These are phyloP conservation scores for Novumbra hubbsi DNA, from an alignment of 2,797 vertebrate genomes.

Conservation along the genomic window DNA sequence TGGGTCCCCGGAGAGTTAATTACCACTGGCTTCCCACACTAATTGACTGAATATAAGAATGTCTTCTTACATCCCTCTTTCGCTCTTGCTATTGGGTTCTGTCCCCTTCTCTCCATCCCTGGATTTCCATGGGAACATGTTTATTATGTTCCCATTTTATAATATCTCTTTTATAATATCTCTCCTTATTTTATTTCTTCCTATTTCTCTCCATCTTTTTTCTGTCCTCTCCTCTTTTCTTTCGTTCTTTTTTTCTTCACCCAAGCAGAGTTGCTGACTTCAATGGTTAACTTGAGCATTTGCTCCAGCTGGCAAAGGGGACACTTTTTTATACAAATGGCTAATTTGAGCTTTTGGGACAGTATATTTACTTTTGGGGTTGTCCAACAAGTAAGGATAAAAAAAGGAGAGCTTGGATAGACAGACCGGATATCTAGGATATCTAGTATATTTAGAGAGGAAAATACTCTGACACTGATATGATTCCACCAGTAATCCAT, in stretches of 20 bases:
- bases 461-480: slow-evolving; percentile 26
- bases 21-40: slow-evolving; percentile 79
- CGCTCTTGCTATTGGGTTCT: slow-evolving; percentile 23
- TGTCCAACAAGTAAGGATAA: slow-evolving; percentile 54
- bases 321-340: slow-evolving; percentile 72
- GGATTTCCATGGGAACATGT: slow-evolving; percentile 6
- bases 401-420: background rate
- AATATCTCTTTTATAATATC: too few relatives aligned
- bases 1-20: slow-evolving; percentile 78
- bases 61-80: slow-evolving; percentile 19
- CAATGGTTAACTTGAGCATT: slow-evolving; percentile 76
- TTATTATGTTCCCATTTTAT: slow-evolving; percentile 1
- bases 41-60: slow-evolving; percentile 81
- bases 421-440: too few relatives aligned
- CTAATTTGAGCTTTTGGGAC: slow-evolving; percentile 79
- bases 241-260: slow-evolving; percentile 37
- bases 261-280: slow-evolving; percentile 63
- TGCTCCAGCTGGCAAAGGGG: slow-evolving; percentile 77
- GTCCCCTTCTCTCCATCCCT: background rate
- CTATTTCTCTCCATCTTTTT: background rate
- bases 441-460: background rate
- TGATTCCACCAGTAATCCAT: slow-evolving; percentile 47
- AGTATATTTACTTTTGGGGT: slow-evolving; percentile 69
- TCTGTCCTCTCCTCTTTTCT: slow-evolving; percentile 16
- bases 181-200: too few relatives aligned